Evolutionary conservation across 2,888 invertebrate genomes (phyloP), one percentile per base, ranked within the genome.

Genomic region (Ochropacha duplaris): DNA sequence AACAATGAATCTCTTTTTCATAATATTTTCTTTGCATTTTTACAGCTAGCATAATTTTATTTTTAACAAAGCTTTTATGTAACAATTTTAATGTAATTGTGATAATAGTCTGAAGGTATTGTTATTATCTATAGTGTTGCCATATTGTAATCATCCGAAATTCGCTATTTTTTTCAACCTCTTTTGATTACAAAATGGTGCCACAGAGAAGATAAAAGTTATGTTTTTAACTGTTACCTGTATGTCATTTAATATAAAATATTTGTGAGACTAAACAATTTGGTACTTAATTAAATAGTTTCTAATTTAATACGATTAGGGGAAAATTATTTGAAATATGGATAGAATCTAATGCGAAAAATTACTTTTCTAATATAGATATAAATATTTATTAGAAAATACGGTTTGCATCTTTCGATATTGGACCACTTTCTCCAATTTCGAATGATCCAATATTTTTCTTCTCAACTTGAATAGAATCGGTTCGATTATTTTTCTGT

Each of bases 71-170:
- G 76, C 72, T 75, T 79, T 51, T 57, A 58, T 56, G 68, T 76
- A 74, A 75, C 69, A 65, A 64, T 70, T 54, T 70, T 75, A 56
- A 68, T 74, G 67, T 76, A 65, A 68, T 74, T 79, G 79, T 79
- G 80, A 80, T 78, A 76, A 78, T 74, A 77, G 68, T 71, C 62
- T 66, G 69, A 72, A 62, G 60, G 61, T 56, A 22, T 63, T 50
- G 58, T 56, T 34, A 62, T 65, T 64, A 57, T 58, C 31, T 68
- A 54, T 54, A 56, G 60, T 61, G 54, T 62, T 62, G 51, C 62
- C 57, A 65, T 61, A 61, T 61, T 69, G 62, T 65, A 31, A 16
- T 14, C 11, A 44, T 19, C 11, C 8, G 19, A 24, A 52, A 31
- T 31, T 28, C 4, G 9, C 1, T n/a, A 9, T 2, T 51, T 50